Evolutionary conservation across 1,140 invertebrate genomes (phyloP).

Genomic region (Drosophila orosa): DNA sequence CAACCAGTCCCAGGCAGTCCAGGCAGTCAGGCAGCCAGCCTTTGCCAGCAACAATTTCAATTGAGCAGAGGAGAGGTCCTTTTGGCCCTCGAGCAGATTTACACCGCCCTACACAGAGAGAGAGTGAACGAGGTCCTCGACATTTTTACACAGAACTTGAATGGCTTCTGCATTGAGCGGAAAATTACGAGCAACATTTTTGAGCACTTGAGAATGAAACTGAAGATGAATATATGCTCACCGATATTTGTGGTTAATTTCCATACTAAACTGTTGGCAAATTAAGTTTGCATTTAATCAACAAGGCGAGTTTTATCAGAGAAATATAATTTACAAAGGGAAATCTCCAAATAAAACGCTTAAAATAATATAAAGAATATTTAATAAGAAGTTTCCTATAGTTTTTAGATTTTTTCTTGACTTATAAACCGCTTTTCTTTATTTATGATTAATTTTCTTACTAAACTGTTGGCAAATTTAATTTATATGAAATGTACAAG

Average conservation of each 20-base stretch:
- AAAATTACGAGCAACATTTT: constrained; percentile 16
- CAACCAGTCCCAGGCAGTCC: constrained; percentile 11
- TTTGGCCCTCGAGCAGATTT: constrained; percentile 15
- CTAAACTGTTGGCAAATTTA: background rate
- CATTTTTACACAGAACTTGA: constrained; percentile 25
- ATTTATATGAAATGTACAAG: background rate
- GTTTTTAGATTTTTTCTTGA: background rate
- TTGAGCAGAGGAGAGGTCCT: constrained; percentile 28
- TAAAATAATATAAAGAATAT: background rate
- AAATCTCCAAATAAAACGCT: background rate
- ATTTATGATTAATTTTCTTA: background rate
- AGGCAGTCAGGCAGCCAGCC: constrained; percentile 6
- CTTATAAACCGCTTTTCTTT: no score
- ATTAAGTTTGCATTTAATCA: background rate
- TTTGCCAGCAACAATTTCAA: constrained; percentile 23
- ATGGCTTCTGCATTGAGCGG: constrained; percentile 14
- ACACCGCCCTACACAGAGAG: constrained; percentile 3
- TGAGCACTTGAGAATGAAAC: background rate
- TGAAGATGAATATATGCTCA: background rate
- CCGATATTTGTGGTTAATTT: background rate
- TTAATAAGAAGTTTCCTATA: background rate
- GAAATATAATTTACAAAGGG: background rate
- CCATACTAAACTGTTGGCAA: background rate
- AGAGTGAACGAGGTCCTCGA: background rate
- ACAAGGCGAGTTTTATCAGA: no score